These are phyloP conservation scores for Phrixothrix hirtus DNA, from an alignment of 2,888 invertebrate genomes.

Conservation along the genomic window DNA sequence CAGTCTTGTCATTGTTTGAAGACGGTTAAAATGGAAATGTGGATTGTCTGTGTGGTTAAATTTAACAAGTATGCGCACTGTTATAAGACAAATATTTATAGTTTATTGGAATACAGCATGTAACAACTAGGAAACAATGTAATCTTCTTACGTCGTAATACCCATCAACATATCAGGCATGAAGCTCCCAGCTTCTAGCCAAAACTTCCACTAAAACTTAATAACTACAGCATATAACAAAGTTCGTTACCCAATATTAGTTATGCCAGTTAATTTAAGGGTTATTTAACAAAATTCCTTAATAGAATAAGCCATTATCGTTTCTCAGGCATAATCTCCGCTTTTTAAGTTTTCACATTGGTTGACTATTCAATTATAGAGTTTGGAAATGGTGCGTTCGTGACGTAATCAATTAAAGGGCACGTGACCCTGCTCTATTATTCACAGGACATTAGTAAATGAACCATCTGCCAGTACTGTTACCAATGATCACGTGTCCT, in stretches of 20 bases:
- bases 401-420: slow-evolving; percentile 43
- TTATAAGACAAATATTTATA: slow-evolving; percentile 6
- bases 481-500: slow-evolving; percentile 21
- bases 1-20: too few species aligned
- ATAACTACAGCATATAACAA: slow-evolving; percentile 4
- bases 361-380: slow-evolving; percentile 18
- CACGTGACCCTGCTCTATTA: slow-evolving; percentile 43
- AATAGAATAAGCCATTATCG: not conserved
- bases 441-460: slow-evolving; percentile 44
- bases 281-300: slow-evolving; percentile 3
- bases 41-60: too few species aligned
- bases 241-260: slow-evolving; percentile 5
- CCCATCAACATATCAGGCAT: slow-evolving; percentile 4
- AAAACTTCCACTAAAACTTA: slow-evolving; percentile 7
- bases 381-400: slow-evolving; percentile 35
- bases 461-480: slow-evolving; percentile 39
- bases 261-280: slow-evolving; percentile 4
- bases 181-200: slow-evolving; percentile 1
- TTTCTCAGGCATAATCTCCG: not conserved
- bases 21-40: too few species aligned
- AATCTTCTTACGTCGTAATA: slow-evolving; percentile 7
- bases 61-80: too few species aligned
- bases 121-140: slow-evolving; percentile 2
- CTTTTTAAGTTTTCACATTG: not conserved
- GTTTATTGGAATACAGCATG: not conserved